A percentile compares a stretch with the other conserved stretches of the same genome.
These are phyloP conservation scores for Chauna torquata DNA, from an alignment of 2,113 vertebrate species.

Conservation along the genomic window DNA sequence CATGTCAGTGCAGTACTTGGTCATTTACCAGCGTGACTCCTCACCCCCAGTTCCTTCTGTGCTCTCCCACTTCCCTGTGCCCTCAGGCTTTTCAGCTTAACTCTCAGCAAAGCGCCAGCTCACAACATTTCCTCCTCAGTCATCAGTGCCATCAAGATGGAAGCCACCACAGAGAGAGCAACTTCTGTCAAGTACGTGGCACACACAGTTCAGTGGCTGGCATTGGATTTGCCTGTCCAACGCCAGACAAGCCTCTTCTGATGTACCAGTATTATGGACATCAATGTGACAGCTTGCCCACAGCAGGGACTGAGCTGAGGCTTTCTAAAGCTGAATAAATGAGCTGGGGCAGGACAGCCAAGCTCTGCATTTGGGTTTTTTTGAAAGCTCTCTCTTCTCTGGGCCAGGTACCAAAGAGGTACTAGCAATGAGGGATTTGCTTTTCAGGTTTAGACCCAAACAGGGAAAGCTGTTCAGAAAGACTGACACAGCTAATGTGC, in stretches of 20 bases:
- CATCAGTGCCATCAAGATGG: background rate
- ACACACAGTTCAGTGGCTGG: background rate
- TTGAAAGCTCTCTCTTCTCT: background rate
- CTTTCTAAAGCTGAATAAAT: background rate
- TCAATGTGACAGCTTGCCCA: background rate
- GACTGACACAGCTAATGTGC: background rate
- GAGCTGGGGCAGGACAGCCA: background rate
- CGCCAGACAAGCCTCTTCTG: background rate
- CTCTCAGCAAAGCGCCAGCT: background rate
- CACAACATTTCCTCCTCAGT: background rate
- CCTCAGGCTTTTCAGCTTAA: background rate
- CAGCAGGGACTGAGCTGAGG: background rate
- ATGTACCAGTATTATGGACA: background rate
- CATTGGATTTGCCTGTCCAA: background rate
- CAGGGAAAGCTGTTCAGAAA: background rate
- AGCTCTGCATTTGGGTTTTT: background rate
- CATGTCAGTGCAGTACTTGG: background rate
- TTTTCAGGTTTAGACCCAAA: background rate
- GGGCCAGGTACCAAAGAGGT: background rate
- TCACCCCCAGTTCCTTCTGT: fast-evolving
- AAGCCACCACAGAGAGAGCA: background rate
- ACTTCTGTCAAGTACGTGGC: background rate
- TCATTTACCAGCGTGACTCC: background rate
- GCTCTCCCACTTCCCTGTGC: fast-evolving
- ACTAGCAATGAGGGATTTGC: background rate